phyloP scores from a whole-genome alignment of 2,113 vertebrate species.

The Promerops cafer region DNA sequence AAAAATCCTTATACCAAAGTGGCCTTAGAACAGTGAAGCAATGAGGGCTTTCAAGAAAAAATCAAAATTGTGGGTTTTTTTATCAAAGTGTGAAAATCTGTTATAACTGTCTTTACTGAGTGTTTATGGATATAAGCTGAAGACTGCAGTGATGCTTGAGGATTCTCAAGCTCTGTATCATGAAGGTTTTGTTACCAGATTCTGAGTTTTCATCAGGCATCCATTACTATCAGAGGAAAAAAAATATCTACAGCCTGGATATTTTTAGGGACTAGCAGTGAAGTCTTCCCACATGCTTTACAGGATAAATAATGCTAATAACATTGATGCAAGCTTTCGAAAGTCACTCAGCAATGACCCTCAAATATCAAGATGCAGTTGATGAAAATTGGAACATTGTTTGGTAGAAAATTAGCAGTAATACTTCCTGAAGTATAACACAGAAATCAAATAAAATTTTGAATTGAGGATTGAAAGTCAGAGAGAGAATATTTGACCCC shows the following conservation, averaged over 20 bases:
- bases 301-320: neutral
- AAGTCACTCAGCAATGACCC: neutral
- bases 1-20: constrained; percentile 30
- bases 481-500: neutral
- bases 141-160: neutral
- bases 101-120: constrained; percentile 2
- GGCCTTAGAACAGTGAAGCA: constrained; percentile 27
- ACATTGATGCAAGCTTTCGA: neutral
- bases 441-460: neutral
- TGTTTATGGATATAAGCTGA: constrained; percentile 45
- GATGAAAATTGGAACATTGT: neutral
- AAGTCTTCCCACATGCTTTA: neutral
- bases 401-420: neutral
- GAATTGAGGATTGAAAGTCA: neutral
- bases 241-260: neutral
- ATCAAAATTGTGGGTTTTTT: neutral
- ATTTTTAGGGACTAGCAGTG: neutral
- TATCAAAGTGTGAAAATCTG: constrained; percentile 22
- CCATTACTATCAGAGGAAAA: neutral
- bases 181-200: neutral
- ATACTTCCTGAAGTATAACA: neutral
- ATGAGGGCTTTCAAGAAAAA: neutral
- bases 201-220: neutral
- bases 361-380: neutral
- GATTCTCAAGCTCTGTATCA: constrained; percentile 18